Evolutionary conservation across 2,797 vertebrate species (phyloP), one percentile per base, ranked within the genome.

Genomic region (Limnodromus scolopaceus): DNA sequence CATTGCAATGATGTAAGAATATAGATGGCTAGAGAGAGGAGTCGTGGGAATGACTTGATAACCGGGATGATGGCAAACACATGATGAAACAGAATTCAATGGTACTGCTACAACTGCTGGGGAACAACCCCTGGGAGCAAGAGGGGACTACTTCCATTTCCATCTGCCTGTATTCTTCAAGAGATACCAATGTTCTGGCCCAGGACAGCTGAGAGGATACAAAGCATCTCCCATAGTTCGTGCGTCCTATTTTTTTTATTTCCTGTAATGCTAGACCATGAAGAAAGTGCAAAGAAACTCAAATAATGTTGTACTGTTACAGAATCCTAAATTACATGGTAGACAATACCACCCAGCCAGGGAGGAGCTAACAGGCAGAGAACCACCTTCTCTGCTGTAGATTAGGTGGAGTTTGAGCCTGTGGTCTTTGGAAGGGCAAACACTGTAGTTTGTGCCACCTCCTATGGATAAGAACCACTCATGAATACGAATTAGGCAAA

Each of bases 51-150:
- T 43, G 7, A 53, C 34, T 28, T 51, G 7, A 30, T 53, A 85
- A 89, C 20, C 15, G 17, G 48, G 41, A 65, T 0, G 0, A 48
- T 11, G 17, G 34, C 24, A 76, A 79, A 55, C 7, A 43, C 20
- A 14, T 20, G 13, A 15, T 30, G 34, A 36, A 87, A 71, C 5
- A 65, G 60, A 87, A 74, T 36, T 55, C 39, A 70, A 0, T 24
- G 28, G 28, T 84, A 30, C 45, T 87, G 65, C 28, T 77, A 28
- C 60, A 24, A 12, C 38, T 87, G 15, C 39, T 74, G 51, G 41
- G 48, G 28, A 89, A 79, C 36, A 92, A 89, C 19, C 19, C 79
- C 51, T 79, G 34, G 28, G 72, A n/a, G 27, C 32, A 82, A 30
- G 27, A 84, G 8, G 13, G 16, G 18, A 48, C 34, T 77, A 49